Evolutionary conservation across 2,113 vertebrate species (phyloP), one percentile per base, ranked within the genome.

Genomic region (Heterotis niloticus): DNA sequence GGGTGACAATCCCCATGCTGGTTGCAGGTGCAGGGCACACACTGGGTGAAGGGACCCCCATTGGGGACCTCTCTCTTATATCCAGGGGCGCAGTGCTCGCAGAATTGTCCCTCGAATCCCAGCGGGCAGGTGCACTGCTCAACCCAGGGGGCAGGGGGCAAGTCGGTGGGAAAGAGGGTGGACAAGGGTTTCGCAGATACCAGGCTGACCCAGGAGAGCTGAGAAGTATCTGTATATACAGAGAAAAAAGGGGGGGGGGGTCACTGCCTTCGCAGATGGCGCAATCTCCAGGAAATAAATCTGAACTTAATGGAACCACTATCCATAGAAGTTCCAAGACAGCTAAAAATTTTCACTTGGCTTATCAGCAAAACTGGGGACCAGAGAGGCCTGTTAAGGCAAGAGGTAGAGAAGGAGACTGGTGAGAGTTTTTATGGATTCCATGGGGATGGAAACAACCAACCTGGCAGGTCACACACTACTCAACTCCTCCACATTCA

Each of bases 1-100:
- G 94, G 91, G 64, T 98, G 91, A 74, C 97, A 99, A 74, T 84
- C 88, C 51, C 96, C 96, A 0, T 98, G 96, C 76, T 90, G 90
- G 86, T 95, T 94, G 89, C 97, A 99, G 89, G 89, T 77, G 70
- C 96, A 99, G 23, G 93, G 95, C 77, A 96, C 85, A 0, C 97
- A 99, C 80, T 44, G 77, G 62, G 88, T 67, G 0, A 95, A 90
- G 1, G 92, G 87, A 0, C 93, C 86, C 0, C 90, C 87, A 0
- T 69, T 79, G 0, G 93, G 90, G 0, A 81, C 83, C 78, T 95
- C 93, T 52, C 94, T 78, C 82, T 91, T 96, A 90, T 94, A 98
- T 29, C 94, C 94, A 0, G 90, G 88, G 0, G 92, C 86, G 0
- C 97, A 99, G 20, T 81, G 87, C 85, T 98, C 94, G 51, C 96